Conservation (phyloP, 1,140 invertebrate species). For the Akabosia matsudoensis region DNA sequence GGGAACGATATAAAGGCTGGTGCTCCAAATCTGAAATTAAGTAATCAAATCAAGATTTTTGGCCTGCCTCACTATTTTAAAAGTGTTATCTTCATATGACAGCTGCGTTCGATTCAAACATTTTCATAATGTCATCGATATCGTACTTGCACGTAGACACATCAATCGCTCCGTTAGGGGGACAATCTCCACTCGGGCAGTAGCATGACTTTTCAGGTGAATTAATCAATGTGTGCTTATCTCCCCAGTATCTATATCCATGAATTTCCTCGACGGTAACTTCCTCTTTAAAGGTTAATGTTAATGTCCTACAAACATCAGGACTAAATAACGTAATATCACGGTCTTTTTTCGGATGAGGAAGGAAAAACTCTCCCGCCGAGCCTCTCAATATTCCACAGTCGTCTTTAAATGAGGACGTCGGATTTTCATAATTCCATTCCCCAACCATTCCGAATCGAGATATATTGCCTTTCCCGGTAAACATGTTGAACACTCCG, state of each 20-base stretch:
- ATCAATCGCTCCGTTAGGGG: slow-evolving; percentile 42
- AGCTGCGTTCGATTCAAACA: too few relatives aligned
- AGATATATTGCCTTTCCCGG: slow-evolving; percentile 61
- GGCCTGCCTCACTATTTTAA: too few relatives aligned
- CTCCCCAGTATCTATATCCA: slow-evolving; percentile 61
- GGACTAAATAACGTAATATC: slow-evolving; percentile 48
- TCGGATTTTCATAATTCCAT: slow-evolving; percentile 59
- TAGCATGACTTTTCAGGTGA: slow-evolving; percentile 60
- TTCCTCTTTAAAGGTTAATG: slow-evolving; percentile 58
- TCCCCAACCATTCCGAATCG: slow-evolving; percentile 62
- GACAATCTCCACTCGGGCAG: slow-evolving; percentile 34
- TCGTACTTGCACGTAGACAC: slow-evolving; percentile 43
- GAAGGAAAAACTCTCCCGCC: slow-evolving; percentile 73
- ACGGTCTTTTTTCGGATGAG: slow-evolving; percentile 51
- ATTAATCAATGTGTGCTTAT: slow-evolving; percentile 64
- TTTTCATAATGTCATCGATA: too few relatives aligned
- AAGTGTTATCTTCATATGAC: too few relatives aligned
- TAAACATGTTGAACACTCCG: slow-evolving; percentile 70
- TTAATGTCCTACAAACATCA: slow-evolving; percentile 52
- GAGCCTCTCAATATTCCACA: slow-evolving; percentile 67
- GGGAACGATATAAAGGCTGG: slow-evolving; percentile 72
- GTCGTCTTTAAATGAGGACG: slow-evolving; percentile 59
- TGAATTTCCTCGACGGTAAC: slow-evolving; percentile 56
- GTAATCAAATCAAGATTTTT: neutral
- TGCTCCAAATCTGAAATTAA: slow-evolving; percentile 53